phyloP scores from a whole-genome alignment of 2,888 invertebrate genomes.

The Pachymerium ferrugineum region DNA sequence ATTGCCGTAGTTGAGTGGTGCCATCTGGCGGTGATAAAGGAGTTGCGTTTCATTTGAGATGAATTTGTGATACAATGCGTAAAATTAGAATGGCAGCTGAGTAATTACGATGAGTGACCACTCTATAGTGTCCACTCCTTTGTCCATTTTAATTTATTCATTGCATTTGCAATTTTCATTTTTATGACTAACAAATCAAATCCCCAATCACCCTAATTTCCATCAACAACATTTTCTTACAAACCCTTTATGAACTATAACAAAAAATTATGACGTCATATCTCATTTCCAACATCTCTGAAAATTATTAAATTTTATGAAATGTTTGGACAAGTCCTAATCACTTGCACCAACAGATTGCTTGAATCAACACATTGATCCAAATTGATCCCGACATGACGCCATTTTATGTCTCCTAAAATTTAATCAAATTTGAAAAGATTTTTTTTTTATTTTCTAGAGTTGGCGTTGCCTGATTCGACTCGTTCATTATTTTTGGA shows the following conservation, averaged over 20 bases:
- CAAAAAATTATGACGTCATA: constrained; percentile 14
- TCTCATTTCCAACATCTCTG: no score
- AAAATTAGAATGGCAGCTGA: constrained; percentile 20
- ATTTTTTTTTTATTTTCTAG: neutral
- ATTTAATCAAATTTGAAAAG: neutral
- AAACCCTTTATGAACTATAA: neutral
- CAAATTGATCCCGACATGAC: neutral
- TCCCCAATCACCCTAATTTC: neutral
- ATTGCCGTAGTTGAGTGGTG: constrained; percentile 12
- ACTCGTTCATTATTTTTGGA: constrained; percentile 6
- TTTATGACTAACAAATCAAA: neutral
- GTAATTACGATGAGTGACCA: neutral
- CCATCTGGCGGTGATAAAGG: constrained; percentile 15
- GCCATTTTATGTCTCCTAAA: neutral
- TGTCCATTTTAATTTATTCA: constrained; percentile 20
- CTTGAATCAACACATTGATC: constrained; percentile 21
- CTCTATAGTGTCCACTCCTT: neutral
- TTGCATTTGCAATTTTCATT: neutral
- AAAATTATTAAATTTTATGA: constrained; percentile 21
- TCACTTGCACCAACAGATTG: constrained; percentile 25
- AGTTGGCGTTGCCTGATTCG: neutral
- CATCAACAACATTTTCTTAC: no score
- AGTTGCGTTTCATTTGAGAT: neutral
- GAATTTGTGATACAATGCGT: constrained; percentile 22
- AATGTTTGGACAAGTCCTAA: neutral